Conservation (phyloP, 64 coral and sea anemone genomes). For the Stichodactyla mertensii region DNA sequence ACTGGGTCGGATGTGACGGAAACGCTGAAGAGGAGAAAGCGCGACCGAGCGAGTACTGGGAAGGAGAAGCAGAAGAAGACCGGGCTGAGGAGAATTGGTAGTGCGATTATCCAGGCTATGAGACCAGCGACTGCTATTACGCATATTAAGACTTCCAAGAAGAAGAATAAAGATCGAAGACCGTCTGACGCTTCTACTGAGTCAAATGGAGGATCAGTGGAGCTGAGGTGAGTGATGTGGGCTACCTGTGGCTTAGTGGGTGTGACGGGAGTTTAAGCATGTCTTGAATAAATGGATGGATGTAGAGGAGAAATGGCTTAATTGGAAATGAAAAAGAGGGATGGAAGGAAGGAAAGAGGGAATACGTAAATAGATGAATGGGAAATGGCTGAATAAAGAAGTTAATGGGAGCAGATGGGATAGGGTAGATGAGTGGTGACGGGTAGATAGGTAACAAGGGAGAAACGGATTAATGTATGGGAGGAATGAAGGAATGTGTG, state of each 20-base stretch:
- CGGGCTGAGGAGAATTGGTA: constrained; percentile 63
- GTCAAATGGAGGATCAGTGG: constrained; percentile 40
- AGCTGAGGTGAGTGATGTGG: constrained; percentile 29
- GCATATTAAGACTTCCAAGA: constrained; percentile 49
- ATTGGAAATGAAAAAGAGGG: no score
- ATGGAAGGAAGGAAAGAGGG: no score
- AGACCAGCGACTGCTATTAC: constrained; percentile 45
- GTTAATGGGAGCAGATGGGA: no score
- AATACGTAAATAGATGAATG: no score
- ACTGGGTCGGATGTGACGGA: constrained; percentile 56
- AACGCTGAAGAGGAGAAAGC: constrained; percentile 27
- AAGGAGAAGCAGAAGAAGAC: constrained; percentile 57
- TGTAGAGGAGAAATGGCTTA: not conserved
- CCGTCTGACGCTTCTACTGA: constrained; percentile 49
- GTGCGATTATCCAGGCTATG: constrained; percentile 62
- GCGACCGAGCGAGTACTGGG: constrained; percentile 19
- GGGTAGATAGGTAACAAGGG: no score
- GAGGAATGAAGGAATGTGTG: no score
- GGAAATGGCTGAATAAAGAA: no score
- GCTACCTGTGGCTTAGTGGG: not conserved
- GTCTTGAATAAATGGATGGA: not conserved
- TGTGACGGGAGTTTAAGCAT: not conserved
- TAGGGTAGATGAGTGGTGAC: no score
- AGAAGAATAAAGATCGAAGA: constrained; percentile 32
- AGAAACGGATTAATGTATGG: no score